These are phyloP conservation scores for Papilio machaon DNA, from an alignment of 1,140 invertebrate genomes.

Conservation along the genomic window DNA sequence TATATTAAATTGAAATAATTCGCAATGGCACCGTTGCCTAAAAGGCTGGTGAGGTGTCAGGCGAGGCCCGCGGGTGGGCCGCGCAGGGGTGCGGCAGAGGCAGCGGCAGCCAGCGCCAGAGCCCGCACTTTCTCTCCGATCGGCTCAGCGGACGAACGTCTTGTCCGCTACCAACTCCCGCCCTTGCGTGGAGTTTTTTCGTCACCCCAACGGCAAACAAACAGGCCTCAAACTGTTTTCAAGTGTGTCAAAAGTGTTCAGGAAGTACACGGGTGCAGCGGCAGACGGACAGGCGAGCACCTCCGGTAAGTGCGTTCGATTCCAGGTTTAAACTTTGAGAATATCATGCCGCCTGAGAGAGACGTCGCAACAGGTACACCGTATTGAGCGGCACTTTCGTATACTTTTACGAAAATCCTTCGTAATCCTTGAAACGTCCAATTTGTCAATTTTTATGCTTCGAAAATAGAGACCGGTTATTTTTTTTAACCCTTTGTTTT, in stretches of 20 bases:
- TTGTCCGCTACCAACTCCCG: constrained; percentile 20
- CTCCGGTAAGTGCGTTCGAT: constrained; percentile 60
- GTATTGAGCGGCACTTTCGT: constrained; percentile 67
- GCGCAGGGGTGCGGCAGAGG: constrained; percentile 49
- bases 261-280: constrained; percentile 53
- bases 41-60: constrained; percentile 44
- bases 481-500: background rate
- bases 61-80: constrained; percentile 48
- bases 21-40: constrained; percentile 7
- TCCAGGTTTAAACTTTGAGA: constrained; percentile 60
- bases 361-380: constrained; percentile 69
- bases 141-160: constrained; percentile 43
- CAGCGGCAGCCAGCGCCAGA: constrained; percentile 31
- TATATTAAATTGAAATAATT: constrained; percentile 25
- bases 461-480: constrained; percentile 13
- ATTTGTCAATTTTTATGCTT: constrained; percentile 63
- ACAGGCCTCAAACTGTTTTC: constrained; percentile 69
- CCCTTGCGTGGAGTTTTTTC: constrained; percentile 54
- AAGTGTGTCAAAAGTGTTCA: constrained; percentile 66
- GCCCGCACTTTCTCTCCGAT: constrained; percentile 60
- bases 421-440: constrained; percentile 57
- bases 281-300: constrained; percentile 53
- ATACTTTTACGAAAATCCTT: constrained; percentile 45
- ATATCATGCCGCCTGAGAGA: constrained; percentile 49
- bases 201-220: constrained; percentile 49